phyloP scores from a whole-genome alignment of 2,888 invertebrate genomes.

The Eupithecia vulgata region DNA sequence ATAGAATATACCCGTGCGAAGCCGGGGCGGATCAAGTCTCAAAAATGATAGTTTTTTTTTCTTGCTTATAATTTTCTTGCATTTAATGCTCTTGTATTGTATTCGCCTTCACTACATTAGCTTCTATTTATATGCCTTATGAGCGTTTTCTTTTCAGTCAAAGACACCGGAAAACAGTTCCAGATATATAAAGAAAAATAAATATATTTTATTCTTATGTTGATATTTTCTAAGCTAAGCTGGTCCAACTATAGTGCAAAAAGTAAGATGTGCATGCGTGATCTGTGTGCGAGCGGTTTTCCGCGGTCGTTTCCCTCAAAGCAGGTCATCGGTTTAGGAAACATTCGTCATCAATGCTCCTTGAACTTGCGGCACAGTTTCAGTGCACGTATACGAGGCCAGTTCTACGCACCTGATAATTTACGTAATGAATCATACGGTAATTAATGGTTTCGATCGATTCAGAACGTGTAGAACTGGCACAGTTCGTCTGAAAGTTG shows the following conservation, averaged over 20 bases:
- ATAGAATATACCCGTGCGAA: too few species aligned
- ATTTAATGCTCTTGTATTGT: neutral
- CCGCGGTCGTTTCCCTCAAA: conserved; percentile 42
- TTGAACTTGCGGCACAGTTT: conserved; percentile 61
- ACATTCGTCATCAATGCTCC: conserved; percentile 52
- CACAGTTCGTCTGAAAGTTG: neutral
- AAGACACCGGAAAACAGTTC: neutral
- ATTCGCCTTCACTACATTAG: neutral
- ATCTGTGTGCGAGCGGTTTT: conserved; percentile 11
- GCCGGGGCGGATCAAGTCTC: too few species aligned
- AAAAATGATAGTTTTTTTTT: neutral
- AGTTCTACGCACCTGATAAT: conserved; percentile 35
- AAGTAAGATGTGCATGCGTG: neutral
- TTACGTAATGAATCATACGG: conserved; percentile 32
- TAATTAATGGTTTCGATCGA: conserved; percentile 23
- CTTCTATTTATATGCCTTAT: neutral
- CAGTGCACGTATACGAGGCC: conserved; percentile 44
- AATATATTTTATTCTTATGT: too few species aligned
- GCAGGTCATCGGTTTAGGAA: conserved; percentile 50
- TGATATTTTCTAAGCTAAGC: neutral
- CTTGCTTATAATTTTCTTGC: neutral
- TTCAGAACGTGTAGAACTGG: neutral
- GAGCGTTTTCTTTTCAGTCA: neutral
- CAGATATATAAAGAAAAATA: neutral
- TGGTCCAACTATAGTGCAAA: neutral